Percentiles rank a stretch among this genome's conserved stretches.
phyloP scores from a whole-genome alignment of 2,888 invertebrate species.

The Lasioglossum marginatum region DNA sequence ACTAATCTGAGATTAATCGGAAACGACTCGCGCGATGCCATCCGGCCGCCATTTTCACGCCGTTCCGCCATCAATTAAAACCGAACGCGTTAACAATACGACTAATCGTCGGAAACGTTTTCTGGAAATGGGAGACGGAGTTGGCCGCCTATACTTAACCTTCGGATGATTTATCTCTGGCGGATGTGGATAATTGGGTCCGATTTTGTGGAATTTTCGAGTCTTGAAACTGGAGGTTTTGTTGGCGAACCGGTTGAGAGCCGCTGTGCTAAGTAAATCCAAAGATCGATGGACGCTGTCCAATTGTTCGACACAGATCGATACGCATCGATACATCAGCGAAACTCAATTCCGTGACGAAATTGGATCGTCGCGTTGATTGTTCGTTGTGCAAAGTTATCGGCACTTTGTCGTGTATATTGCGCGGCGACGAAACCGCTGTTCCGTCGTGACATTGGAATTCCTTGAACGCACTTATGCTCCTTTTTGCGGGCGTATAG shows the following conservation, averaged over 20 bases:
- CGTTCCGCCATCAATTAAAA: conserved; percentile 1
- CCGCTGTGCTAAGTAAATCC: conserved; percentile 36
- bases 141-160: not conserved
- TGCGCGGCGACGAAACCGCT: conserved; percentile 6
- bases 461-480: conserved; percentile 7
- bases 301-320: conserved; percentile 57
- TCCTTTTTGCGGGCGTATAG: not conserved
- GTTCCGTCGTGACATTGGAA: conserved; percentile 36
- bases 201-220: not conserved
- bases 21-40: not conserved
- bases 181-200: not conserved
- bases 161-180: not conserved
- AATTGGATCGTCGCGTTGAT: conserved; percentile 54
- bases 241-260: conserved; percentile 22
- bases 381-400: conserved; percentile 53
- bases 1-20: conserved; percentile 45
- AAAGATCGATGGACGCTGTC: conserved; percentile 57
- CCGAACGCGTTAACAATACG: not conserved
- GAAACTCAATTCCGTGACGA: conserved; percentile 53
- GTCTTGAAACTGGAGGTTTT: not conserved
- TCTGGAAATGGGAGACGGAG: not conserved
- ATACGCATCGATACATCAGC: conserved; percentile 43
- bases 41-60: not conserved
- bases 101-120: not conserved
- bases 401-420: conserved; percentile 28